These are phyloP conservation scores for Lycodopsis pacificus DNA, from an alignment of 2,797 vertebrate species.

Conservation along the genomic window DNA sequence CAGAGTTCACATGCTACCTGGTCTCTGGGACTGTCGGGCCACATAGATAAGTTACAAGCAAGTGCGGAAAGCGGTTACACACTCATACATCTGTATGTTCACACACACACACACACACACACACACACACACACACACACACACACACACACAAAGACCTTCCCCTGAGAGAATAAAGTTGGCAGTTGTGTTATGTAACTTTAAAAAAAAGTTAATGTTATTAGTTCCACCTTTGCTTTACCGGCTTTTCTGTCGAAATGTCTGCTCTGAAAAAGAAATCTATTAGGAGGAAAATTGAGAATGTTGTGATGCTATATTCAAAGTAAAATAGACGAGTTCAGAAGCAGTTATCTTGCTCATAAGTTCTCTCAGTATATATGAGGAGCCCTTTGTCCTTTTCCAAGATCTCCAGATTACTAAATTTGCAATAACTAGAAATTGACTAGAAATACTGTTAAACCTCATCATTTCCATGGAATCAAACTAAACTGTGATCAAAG, in stretches of 20 bases:
- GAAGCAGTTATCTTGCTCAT: background rate
- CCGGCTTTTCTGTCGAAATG: no score
- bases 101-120: background rate
- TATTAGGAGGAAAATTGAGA: background rate
- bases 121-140: background rate
- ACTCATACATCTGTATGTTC: background rate
- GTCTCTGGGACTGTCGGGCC: constrained; percentile 35
- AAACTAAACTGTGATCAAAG: constrained; percentile 13
- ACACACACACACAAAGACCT: background rate
- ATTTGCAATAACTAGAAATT: background rate
- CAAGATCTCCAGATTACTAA: constrained; percentile 8
- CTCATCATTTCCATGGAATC: constrained; percentile 13
- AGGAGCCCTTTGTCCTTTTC: background rate
- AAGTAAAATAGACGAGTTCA: background rate
- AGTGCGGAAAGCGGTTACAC: constrained; percentile 31
- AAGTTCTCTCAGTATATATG: background rate
- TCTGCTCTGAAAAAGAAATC: no score
- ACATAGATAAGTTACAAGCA: constrained; percentile 52
- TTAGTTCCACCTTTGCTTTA: no score
- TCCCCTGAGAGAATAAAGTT: background rate
- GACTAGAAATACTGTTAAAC: constrained; percentile 18
- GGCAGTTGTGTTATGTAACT: background rate
- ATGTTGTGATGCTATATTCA: background rate
- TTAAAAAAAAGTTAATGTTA: background rate
- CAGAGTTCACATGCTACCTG: constrained; percentile 57